A percentile compares a stretch with the other conserved stretches of the same genome.
Evolutionary conservation across 2,797 vertebrate species (phyloP).

Genomic region (Gobionotothen gibberifrons): DNA sequence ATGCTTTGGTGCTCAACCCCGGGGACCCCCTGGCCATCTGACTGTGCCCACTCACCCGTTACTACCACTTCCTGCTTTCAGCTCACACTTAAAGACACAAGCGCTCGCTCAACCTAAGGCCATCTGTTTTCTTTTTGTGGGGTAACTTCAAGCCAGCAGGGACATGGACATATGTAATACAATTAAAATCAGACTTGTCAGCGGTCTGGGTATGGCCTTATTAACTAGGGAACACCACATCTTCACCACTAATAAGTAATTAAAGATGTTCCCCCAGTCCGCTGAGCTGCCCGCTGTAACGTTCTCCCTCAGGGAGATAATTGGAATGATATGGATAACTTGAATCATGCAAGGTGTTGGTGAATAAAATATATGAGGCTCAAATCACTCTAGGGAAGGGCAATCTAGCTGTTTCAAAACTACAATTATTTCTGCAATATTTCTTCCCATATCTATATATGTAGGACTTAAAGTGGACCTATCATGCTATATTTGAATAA

Average conservation of each 20-base stretch:
- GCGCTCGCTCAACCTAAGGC: conserved; percentile 43
- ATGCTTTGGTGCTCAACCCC: conserved; percentile 57
- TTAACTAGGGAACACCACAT: conserved; percentile 50
- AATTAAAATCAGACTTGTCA: conserved; percentile 49
- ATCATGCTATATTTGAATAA: too few species aligned
- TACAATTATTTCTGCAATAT: not conserved
- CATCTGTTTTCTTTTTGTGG: conserved; percentile 75
- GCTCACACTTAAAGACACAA: conserved; percentile 61
- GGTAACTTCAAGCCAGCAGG: conserved; percentile 49
- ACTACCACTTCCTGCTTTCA: conserved; percentile 53
- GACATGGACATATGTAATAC: conserved; percentile 51
- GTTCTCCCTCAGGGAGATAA: conserved; percentile 61
- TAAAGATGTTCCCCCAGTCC: conserved; percentile 53
- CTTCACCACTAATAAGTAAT: conserved; percentile 42
- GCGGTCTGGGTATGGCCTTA: conserved; percentile 35
- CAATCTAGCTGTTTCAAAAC: not conserved
- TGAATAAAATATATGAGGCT: conserved; percentile 11
- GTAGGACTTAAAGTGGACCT: not conserved
- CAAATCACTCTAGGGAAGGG: not conserved
- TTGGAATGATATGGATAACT: conserved; percentile 70
- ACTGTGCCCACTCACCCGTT: conserved; percentile 60
- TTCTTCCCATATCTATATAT: not conserved
- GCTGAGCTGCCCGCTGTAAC: conserved; percentile 21
- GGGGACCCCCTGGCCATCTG: conserved; percentile 49
- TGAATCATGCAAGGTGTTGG: conserved; percentile 51